A percentile compares a stretch with the other conserved stretches of the same genome.
Evolutionary conservation across 1,140 invertebrate species (phyloP).

Genomic region (Monochamus saltuarius): DNA sequence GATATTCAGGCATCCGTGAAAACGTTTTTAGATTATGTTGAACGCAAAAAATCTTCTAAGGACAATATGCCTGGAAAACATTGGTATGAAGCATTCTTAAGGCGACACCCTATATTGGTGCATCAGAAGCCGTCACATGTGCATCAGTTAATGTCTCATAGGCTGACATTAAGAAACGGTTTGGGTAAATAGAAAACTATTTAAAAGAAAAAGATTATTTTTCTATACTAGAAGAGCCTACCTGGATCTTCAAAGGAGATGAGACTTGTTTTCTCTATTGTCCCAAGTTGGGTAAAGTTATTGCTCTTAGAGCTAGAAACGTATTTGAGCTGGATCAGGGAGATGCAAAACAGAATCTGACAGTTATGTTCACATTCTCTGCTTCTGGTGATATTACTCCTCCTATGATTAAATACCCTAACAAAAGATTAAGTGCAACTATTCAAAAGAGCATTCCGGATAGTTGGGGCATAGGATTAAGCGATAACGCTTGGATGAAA

Average conservation of each 20-base stretch:
- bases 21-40: conserved; percentile 23
- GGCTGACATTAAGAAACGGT: background rate
- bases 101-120: background rate
- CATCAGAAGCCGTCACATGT: background rate
- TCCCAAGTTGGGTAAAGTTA: conserved; percentile 42
- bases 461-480: conserved; percentile 44
- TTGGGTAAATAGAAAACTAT: background rate
- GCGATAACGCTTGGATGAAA: conserved; percentile 51
- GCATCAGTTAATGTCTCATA: background rate
- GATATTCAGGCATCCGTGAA: conserved; percentile 28
- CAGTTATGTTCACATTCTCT: conserved; percentile 36
- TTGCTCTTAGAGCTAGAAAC: conserved; percentile 42
- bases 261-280: conserved; percentile 47
- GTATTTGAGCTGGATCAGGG: conserved; percentile 44
- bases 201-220: conserved; percentile 21
- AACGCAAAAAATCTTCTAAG: background rate
- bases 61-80: background rate
- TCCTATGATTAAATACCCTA: conserved; percentile 41
- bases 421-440: conserved; percentile 33
- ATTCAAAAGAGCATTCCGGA: conserved; percentile 40
- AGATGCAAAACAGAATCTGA: conserved; percentile 25
- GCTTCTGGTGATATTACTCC: conserved; percentile 27
- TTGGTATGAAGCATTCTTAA: background rate
- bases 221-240: conserved; percentile 38
- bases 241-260: conserved; percentile 46